Percentiles rank a stretch among this genome's conserved stretches.
Conservation (phyloP, 2,888 invertebrate genomes). For the Teleogryllus oceanicus region DNA sequence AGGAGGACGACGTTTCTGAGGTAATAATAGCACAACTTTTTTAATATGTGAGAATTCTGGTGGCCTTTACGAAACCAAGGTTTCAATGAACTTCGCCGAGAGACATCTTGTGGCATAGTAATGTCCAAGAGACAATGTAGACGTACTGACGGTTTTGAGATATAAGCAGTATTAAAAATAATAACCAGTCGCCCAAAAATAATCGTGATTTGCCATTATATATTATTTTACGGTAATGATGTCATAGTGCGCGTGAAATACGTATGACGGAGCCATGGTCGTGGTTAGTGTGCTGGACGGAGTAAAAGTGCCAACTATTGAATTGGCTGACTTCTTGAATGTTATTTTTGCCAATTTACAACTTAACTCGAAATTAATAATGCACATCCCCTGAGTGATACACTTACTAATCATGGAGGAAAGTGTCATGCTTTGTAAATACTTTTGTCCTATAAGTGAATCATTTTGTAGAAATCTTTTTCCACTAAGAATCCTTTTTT, state of each 20-base stretch:
- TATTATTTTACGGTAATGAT: neutral
- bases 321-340: neutral
- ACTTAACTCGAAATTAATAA: neutral
- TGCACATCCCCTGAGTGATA: too few relatives aligned
- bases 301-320: conserved; percentile 7
- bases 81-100: conserved; percentile 58
- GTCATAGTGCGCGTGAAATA: neutral
- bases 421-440: neutral
- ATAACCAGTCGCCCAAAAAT: neutral
- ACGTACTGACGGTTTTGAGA: conserved; percentile 20
- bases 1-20: conserved; percentile 95
- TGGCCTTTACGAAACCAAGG: conserved; percentile 37
- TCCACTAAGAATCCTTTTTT: too few relatives aligned
- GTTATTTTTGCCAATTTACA: neutral
- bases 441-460: neutral
- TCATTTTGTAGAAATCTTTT: too few relatives aligned
- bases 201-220: neutral
- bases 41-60: conserved; percentile 40
- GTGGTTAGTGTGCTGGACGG: neutral
- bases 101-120: conserved; percentile 60
- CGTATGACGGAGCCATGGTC: neutral
- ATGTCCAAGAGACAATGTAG: conserved; percentile 36
- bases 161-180: neutral
- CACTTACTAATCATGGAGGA: neutral
- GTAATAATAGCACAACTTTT: conserved; percentile 54